phyloP scores from a whole-genome alignment of 1,140 invertebrate species.

The Drosophila takahashii region DNA sequence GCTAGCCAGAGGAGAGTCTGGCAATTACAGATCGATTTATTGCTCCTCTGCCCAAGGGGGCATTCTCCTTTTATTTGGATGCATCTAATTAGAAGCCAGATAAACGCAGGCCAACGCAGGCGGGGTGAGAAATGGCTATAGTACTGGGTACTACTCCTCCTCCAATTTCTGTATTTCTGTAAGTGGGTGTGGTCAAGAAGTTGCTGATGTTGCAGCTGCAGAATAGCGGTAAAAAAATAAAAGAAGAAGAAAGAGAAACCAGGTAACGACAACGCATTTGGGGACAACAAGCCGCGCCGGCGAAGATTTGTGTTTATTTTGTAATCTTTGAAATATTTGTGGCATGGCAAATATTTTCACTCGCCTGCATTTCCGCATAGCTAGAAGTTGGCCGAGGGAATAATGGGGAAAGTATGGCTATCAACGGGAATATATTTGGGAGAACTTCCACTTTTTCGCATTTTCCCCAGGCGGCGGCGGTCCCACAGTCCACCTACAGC shows the following conservation, averaged over 20 bases:
- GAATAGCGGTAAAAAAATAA: conserved; percentile 63
- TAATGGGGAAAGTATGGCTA: conserved; percentile 8
- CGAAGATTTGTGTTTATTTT: conserved; percentile 81
- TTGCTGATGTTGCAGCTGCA: conserved; percentile 44
- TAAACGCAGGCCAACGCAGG: conserved; percentile 28
- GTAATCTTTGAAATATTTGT: conserved; percentile 82
- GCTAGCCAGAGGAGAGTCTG: conserved; percentile 35
- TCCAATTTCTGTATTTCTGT: not conserved
- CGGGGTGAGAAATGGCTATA: conserved; percentile 44
- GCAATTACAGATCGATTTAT: conserved; percentile 82
- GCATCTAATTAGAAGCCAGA: conserved; percentile 54
- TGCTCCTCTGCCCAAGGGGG: conserved; percentile 39
- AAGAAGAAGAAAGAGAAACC: conserved; percentile 1
- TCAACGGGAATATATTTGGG: conserved; percentile 62
- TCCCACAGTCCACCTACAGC: conserved; percentile 65
- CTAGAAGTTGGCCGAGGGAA: conserved; percentile 1
- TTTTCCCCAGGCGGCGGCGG: conserved; percentile 27
- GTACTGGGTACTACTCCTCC: conserved; percentile 1
- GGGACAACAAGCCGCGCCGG: conserved; percentile 35
- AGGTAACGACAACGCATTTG: conserved; percentile 48
- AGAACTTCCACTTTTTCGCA: conserved; percentile 76
- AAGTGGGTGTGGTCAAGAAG: conserved; percentile 51
- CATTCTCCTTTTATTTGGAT: conserved; percentile 22
- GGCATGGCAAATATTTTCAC: conserved; percentile 79
- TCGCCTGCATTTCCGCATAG: conserved; percentile 67